Evolutionary conservation across 2,797 vertebrate species (phyloP).

Genomic region (Semotilus atromaculatus): DNA sequence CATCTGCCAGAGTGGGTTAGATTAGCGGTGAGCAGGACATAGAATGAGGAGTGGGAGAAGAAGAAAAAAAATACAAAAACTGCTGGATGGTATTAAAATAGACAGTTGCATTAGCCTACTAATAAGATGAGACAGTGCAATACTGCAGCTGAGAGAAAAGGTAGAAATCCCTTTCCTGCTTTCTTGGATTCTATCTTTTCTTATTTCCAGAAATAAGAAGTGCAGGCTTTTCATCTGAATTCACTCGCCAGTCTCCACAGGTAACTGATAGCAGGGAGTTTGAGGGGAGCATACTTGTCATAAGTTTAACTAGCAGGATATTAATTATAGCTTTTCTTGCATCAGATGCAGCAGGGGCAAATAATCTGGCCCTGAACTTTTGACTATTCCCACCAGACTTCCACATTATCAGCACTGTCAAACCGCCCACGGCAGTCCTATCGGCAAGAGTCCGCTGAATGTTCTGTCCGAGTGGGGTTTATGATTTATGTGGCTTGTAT

Average conservation of each 20-base stretch:
- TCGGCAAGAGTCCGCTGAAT: slow-evolving; percentile 60
- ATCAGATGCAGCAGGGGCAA: slow-evolving; percentile 65
- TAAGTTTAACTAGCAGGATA: slow-evolving; percentile 76
- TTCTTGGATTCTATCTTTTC: slow-evolving; percentile 45
- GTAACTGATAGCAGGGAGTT: slow-evolving; percentile 67
- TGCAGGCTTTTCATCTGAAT: slow-evolving; percentile 20
- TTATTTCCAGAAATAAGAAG: slow-evolving; percentile 15
- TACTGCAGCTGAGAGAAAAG: slow-evolving; percentile 61
- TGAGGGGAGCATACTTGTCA: slow-evolving; percentile 72
- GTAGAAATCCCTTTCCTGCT: slow-evolving; percentile 57
- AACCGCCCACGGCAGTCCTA: slow-evolving; percentile 63
- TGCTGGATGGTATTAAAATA: slow-evolving; percentile 81
- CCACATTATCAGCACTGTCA: slow-evolving; percentile 54
- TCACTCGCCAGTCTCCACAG: slow-evolving; percentile 47
- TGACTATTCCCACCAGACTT: slow-evolving; percentile 61
- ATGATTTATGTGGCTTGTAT: slow-evolving; percentile 79
- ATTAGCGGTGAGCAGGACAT: slow-evolving; percentile 77
- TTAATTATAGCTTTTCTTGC: slow-evolving; percentile 76
- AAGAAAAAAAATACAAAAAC: slow-evolving; percentile 69
- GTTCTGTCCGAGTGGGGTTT: slow-evolving; percentile 69
- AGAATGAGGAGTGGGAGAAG: slow-evolving; percentile 69
- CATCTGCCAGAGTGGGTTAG: slow-evolving; percentile 76
- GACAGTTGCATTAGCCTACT: slow-evolving; percentile 83
- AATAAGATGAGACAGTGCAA: slow-evolving; percentile 81
- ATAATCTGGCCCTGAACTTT: slow-evolving; percentile 72